Evolutionary conservation across 1,140 invertebrate species (phyloP).

Genomic region (Ips typographus): DNA sequence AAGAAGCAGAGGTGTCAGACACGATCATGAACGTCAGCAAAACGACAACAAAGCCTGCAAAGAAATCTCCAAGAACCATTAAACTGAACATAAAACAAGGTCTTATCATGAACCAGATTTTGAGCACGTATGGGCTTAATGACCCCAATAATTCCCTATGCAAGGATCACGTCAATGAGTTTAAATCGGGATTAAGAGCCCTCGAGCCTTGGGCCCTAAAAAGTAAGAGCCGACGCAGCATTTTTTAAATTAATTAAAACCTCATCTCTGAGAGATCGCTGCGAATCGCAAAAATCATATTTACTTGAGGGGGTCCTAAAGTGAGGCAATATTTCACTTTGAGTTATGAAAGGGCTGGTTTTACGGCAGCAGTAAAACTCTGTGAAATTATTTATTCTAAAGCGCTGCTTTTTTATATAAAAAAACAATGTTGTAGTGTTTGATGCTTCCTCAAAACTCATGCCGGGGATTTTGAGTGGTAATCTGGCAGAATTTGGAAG

Average conservation of each 20-base stretch:
- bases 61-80: conserved; percentile 28
- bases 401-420: neutral
- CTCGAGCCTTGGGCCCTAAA: conserved; percentile 45
- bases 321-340: too few relatives aligned
- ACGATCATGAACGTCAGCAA: neutral
- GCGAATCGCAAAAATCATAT: neutral
- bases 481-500: conserved; percentile 40
- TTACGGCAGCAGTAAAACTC: neutral
- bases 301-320: too few relatives aligned
- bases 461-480: conserved; percentile 38
- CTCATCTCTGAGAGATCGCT: too few relatives aligned
- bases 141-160: conserved; percentile 39
- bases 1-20: neutral
- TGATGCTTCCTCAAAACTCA: conserved; percentile 41
- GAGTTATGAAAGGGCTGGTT: too few relatives aligned
- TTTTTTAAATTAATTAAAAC: neutral
- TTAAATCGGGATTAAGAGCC: conserved; percentile 39
- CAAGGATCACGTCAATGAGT: conserved; percentile 38
- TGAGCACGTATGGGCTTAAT: conserved; percentile 37
- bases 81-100: conserved; percentile 44
- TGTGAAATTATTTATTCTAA: conserved; percentile 1
- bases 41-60: conserved; percentile 1
- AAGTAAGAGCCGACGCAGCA: conserved; percentile 32
- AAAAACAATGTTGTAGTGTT: conserved; percentile 42
- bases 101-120: conserved; percentile 44